Evolutionary conservation across 2,113 vertebrate genomes (phyloP), one percentile per base, ranked within the genome.

Genomic region (Mustela lutreola): DNA sequence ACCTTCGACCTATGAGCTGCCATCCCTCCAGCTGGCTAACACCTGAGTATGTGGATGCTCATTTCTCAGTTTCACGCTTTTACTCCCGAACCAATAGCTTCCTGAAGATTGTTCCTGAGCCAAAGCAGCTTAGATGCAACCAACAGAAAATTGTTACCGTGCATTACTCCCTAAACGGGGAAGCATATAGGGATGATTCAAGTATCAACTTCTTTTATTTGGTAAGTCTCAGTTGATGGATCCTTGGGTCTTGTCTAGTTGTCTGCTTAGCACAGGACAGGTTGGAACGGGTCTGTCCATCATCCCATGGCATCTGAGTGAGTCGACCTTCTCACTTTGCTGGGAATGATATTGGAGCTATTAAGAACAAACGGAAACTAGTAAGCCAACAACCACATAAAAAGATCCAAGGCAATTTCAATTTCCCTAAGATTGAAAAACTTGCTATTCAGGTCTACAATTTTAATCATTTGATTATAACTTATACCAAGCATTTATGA

Each of bases 11-110:
- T 33, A 21, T 97, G 3, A 98, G 93, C 91, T 99, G 99, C 96
- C 84, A 33, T 63, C 98, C 95, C 18, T 71, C 95, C 22, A n/a
- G 42, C 78, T 98, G 98, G 99, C 15, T 96, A 3, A 45, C 80
- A 0, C 48, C 96, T 22, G 16, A 98, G 0, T 93, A 98, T 16
- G 56, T 89, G 1, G 97, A 97, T 3, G 89, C 58, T 16, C 71
- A 53, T 1, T 95, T 97, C 56, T 53, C 36, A 2, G 94, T 98
- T n/a, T 50, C 0, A 0, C 98, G 98, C 67, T 99, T 99, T 91
- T 99, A 98, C 97, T 99, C 99, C 7, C 12, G 63, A 9, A 98
- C 98, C 9, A 98, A 73, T 70, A 99, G 99, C 91, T 99, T 98
- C 94, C 58, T 99, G 81, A 98, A 98, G 95, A 98, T 99, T 0